These are phyloP conservation scores for Notothenia coriiceps DNA, from an alignment of 2,113 vertebrate species.

Conservation along the genomic window DNA sequence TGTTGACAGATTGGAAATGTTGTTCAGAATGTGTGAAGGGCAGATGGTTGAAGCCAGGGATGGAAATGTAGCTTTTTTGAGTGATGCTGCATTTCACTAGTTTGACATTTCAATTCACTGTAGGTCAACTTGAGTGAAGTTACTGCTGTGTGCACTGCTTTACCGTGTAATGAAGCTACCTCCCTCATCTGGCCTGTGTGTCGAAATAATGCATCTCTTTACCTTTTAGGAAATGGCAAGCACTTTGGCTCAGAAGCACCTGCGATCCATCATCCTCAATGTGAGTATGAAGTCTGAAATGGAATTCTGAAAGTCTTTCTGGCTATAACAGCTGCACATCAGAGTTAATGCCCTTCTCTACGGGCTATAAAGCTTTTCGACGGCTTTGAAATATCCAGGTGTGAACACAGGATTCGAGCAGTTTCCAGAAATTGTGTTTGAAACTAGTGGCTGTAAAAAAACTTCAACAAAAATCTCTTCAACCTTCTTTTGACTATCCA, in stretches of 20 bases:
- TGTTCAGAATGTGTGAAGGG: conserved; percentile 14
- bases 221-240: conserved; percentile 94
- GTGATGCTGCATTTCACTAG: conserved; percentile 16
- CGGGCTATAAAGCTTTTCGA: conserved; percentile 1
- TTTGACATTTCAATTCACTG: conserved; percentile 1
- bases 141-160: neutral
- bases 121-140: neutral
- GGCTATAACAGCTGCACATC: neutral
- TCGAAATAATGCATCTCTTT: conserved; percentile 42
- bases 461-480: neutral
- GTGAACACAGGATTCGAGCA: conserved; percentile 2
- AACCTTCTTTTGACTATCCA: neutral
- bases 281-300: conserved; percentile 85
- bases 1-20: conserved; percentile 16
- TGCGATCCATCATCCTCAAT: conserved; percentile 96
- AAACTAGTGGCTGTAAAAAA: neutral
- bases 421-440: neutral
- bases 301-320: conserved; percentile 1
- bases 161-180: conserved; percentile 22
- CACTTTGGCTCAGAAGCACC: conserved; percentile 96
- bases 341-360: neutral
- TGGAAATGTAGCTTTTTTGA: conserved; percentile 10
- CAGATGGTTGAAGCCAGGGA: conserved; percentile 10
- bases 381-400: neutral
- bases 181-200: conserved; percentile 17